Conservation (phyloP, 2,888 invertebrate genomes). For the Tryphoninae sp. region DNA sequence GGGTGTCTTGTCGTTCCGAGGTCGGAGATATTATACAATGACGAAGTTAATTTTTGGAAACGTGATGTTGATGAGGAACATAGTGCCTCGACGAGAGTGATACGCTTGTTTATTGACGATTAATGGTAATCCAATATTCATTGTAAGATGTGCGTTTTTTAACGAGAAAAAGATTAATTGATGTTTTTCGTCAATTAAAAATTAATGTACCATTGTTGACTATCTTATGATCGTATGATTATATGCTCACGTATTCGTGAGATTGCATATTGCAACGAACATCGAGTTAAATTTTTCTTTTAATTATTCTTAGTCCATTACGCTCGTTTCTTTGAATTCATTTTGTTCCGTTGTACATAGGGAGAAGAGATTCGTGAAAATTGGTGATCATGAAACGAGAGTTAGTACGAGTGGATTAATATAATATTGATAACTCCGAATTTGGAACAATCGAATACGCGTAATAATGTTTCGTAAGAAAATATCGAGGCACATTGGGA, state of each 20-base stretch:
- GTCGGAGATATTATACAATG: conserved; percentile 1
- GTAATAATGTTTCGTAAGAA: not conserved
- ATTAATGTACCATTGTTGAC: conserved; percentile 65
- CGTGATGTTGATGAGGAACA: conserved; percentile 62
- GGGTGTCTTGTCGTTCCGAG: conserved; percentile 27
- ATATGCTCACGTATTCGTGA: conserved; percentile 26
- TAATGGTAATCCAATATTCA: conserved; percentile 70
- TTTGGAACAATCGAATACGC: not conserved
- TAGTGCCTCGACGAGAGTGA: conserved; percentile 73
- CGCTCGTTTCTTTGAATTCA: conserved; percentile 12
- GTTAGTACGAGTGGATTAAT: conserved; percentile 30
- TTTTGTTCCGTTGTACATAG: conserved; percentile 42
- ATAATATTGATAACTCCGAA: conserved; percentile 18
- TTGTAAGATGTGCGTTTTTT: conserved; percentile 72
- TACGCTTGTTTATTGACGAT: conserved; percentile 72
- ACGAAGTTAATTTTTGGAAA: conserved; percentile 31
- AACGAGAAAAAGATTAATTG: conserved; percentile 67
- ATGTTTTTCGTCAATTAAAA: conserved; percentile 74
- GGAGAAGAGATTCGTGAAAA: conserved; percentile 53
- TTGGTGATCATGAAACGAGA: conserved; percentile 53
- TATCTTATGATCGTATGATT: conserved; percentile 57
- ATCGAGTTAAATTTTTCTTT: conserved; percentile 24
- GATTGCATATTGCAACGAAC: conserved; percentile 57
- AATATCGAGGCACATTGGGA: conserved; percentile 30
- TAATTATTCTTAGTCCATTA: not conserved